Evolutionary conservation across 2,113 vertebrate species (phyloP).

Genomic region (Hydrolagus affinis): DNA sequence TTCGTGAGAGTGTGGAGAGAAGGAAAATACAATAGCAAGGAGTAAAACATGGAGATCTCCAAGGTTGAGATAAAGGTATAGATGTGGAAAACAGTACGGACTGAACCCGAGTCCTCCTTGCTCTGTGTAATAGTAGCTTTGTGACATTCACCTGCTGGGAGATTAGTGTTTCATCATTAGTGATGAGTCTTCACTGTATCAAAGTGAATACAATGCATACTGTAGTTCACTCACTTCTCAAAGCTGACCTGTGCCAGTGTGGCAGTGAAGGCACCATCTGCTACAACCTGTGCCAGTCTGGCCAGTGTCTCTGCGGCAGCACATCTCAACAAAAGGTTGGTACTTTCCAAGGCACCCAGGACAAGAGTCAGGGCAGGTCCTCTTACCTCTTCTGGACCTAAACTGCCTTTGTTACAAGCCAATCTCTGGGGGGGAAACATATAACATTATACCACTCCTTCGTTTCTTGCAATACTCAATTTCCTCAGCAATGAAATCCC

Average conservation of each 20-base stretch:
- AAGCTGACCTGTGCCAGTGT: conserved; percentile 77
- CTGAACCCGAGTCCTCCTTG: too few relatives aligned
- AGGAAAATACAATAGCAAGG: too few relatives aligned
- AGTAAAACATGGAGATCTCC: too few relatives aligned
- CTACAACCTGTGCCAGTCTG: conserved; percentile 70
- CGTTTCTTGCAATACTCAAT: too few relatives aligned
- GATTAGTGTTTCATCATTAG: too few relatives aligned
- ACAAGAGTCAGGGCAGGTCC: conserved; percentile 62
- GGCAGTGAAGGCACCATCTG: conserved; percentile 68
- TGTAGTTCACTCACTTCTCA: conserved; percentile 67
- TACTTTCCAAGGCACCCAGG: conserved; percentile 72
- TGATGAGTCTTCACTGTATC: too few relatives aligned
- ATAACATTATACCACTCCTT: not conserved
- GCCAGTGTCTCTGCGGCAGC: conserved; percentile 76
- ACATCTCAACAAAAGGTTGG: conserved; percentile 68
- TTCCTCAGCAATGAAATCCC: not conserved
- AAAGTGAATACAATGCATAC: not conserved
- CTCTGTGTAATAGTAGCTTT: too few relatives aligned
- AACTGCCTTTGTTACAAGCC: conserved; percentile 47
- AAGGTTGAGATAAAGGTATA: too few relatives aligned
- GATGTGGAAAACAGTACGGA: too few relatives aligned
- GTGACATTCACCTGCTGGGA: too few relatives aligned
- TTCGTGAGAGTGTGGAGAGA: too few relatives aligned
- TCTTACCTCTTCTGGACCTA: conserved; percentile 71
- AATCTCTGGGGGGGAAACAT: conserved; percentile 49